A percentile compares a stretch with the other conserved stretches of the same genome.
phyloP scores from a whole-genome alignment of 2,888 invertebrate genomes.

The Plagodis pulveraria region DNA sequence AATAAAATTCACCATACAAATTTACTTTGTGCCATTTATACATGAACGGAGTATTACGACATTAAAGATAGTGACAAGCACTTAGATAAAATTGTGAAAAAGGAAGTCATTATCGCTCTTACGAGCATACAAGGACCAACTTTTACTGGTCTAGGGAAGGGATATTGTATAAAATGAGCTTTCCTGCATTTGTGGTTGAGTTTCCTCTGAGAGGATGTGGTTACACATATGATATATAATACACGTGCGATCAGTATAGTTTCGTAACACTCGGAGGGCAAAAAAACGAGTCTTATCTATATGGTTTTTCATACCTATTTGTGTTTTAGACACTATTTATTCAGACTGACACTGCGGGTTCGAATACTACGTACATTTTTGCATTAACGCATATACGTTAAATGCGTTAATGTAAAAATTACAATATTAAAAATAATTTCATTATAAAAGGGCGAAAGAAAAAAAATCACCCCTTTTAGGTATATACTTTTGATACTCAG shows the following conservation, averaged over 20 bases:
- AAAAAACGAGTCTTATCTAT: background rate
- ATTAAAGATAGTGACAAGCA: background rate
- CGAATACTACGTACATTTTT: too few species aligned
- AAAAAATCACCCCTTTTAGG: too few species aligned
- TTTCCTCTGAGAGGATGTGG: constrained; percentile 19
- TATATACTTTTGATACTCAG: too few species aligned
- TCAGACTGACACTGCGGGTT: background rate
- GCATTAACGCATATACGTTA: too few species aligned
- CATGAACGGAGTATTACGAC: background rate
- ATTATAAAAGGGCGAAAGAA: too few species aligned
- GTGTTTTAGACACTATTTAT: too few species aligned
- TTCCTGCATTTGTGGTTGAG: constrained; percentile 6
- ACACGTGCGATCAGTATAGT: constrained; percentile 8
- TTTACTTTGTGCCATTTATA: too few species aligned
- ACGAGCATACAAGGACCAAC: constrained; percentile 1
- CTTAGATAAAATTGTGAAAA: too few species aligned
- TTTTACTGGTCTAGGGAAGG: constrained; percentile 10
- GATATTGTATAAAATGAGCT: constrained; percentile 5
- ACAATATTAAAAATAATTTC: too few species aligned
- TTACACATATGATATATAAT: constrained; percentile 6
- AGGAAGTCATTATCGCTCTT: too few species aligned
- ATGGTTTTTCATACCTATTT: background rate
- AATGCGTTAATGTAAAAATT: too few species aligned
- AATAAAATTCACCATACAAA: too few species aligned
- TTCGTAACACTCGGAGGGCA: background rate